Conservation (phyloP, 1,140 invertebrate species). For the Dolichoris vasculosae region DNA sequence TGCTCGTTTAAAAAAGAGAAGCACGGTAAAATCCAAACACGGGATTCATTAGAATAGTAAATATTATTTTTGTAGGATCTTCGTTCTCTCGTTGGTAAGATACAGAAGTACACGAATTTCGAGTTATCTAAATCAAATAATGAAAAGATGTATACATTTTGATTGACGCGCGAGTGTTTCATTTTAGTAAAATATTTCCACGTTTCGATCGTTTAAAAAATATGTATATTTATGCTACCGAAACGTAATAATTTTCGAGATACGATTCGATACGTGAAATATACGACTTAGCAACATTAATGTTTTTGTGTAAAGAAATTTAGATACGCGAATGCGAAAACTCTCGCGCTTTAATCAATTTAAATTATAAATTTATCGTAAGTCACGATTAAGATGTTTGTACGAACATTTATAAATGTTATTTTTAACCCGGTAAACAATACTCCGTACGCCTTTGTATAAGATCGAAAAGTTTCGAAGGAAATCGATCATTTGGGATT, state of each 20-base stretch:
- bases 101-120: not conserved
- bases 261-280: no score
- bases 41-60: not conserved
- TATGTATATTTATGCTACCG: not conserved
- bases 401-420: no score
- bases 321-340: no score
- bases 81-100: no score
- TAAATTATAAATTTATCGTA: no score
- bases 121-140: not conserved
- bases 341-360: no score
- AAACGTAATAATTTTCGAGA: not conserved
- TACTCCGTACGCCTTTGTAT: no score
- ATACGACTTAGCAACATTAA: no score
- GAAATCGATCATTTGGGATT: not conserved
- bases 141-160: not conserved
- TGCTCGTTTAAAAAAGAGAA: not conserved
- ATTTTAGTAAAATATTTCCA: not conserved
- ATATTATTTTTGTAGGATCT: not conserved
- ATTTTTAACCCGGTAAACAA: no score
- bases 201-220: not conserved
- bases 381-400: no score
- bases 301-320: no score
- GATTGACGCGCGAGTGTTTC: not conserved
- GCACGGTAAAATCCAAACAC: not conserved
- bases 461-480: not conserved